These are phyloP conservation scores for Caenorhabditis sp. DNA, from an alignment of 2,888 invertebrate genomes.

Conservation along the genomic window DNA sequence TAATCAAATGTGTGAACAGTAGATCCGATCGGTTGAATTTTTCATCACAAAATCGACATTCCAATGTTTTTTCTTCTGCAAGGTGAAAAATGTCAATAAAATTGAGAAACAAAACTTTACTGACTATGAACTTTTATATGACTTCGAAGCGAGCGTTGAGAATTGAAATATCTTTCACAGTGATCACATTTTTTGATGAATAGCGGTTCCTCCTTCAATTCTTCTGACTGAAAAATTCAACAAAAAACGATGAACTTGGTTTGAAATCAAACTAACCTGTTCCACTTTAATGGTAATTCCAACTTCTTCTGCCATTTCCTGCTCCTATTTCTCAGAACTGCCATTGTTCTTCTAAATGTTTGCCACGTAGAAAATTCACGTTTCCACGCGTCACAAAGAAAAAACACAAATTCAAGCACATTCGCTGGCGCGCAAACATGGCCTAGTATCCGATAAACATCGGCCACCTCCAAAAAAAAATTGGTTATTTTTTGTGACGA, in stretches of 20 bases:
- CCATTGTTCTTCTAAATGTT: neutral
- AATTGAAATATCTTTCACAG: conserved; percentile 11
- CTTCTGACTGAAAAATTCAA: neutral
- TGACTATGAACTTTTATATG: conserved; percentile 33
- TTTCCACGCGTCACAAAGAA: neutral
- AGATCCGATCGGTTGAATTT: conserved; percentile 22
- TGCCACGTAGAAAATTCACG: neutral
- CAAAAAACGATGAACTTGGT: no score
- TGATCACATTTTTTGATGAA: conserved; percentile 3
- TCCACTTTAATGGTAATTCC: no score
- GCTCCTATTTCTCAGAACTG: neutral
- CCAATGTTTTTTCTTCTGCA: conserved; percentile 21
- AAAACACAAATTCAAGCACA: neutral
- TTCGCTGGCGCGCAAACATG: neutral
- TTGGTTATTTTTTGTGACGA: no score
- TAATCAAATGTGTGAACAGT: conserved; percentile 13
- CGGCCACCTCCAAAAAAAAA: neutral
- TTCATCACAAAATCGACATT: conserved; percentile 18
- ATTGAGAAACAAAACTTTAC: neutral
- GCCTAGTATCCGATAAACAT: neutral
- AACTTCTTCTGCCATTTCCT: conserved; percentile 1
- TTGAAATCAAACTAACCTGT: no score
- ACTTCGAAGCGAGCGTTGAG: conserved; percentile 19
- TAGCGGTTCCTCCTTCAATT: neutral
- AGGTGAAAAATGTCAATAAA: neutral